Evolutionary conservation across 1,140 invertebrate genomes (phyloP).

Genomic region (Pteromalus puparum): DNA sequence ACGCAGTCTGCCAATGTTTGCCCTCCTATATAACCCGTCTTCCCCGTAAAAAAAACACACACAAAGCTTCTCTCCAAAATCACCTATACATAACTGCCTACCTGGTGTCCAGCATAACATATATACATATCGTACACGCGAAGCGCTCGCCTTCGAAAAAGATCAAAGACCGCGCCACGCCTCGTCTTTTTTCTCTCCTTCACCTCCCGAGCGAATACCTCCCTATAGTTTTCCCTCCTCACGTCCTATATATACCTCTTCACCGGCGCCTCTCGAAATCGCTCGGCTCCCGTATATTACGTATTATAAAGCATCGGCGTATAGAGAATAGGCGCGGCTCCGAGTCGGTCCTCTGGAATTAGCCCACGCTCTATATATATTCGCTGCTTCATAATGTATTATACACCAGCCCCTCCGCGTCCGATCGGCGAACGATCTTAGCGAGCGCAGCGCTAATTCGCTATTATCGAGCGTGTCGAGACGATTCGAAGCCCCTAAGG

Average conservation of each 20-base stretch:
- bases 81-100: not conserved
- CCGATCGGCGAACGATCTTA: conserved; percentile 2
- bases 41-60: too few species aligned
- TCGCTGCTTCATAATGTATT: not conserved
- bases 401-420: not conserved
- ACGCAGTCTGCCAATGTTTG: conserved; percentile 26
- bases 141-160: conserved; percentile 27
- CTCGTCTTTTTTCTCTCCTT: not conserved
- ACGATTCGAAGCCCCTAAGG: conserved; percentile 1
- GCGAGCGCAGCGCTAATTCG: conserved; percentile 22
- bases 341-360: too few species aligned
- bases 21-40: not conserved
- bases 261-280: conserved; percentile 34
- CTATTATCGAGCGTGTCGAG: conserved; percentile 37
- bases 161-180: conserved; percentile 17
- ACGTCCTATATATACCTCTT: not conserved
- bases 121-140: not conserved
- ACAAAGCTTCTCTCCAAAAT: too few species aligned
- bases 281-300: not conserved
- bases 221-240: conserved; percentile 16
- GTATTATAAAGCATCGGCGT: not conserved
- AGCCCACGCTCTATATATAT: too few species aligned
- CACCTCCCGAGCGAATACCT: not conserved
- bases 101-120: conserved; percentile 9
- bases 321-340: not conserved